These are phyloP conservation scores for Drosophila littoralis DNA, from an alignment of 1,140 invertebrate genomes.

Conservation along the genomic window DNA sequence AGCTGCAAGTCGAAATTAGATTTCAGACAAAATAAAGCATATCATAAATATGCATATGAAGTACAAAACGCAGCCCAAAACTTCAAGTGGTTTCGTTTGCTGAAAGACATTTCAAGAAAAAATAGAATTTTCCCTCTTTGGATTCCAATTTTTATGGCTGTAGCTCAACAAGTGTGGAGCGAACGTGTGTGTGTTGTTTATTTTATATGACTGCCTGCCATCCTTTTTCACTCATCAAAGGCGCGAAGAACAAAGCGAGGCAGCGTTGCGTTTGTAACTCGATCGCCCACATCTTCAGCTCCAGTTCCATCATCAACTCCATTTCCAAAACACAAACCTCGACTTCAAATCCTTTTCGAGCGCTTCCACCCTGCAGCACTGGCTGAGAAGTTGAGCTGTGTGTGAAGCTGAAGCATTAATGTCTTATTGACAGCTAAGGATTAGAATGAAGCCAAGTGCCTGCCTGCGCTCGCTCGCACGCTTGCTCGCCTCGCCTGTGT, in stretches of 20 bases:
- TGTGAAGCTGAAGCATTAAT: slow-evolving; percentile 65
- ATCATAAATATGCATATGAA: slow-evolving; percentile 53
- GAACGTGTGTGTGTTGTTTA: slow-evolving; percentile 6
- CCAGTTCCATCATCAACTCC: slow-evolving; percentile 18
- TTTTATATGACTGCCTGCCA: slow-evolving; percentile 26
- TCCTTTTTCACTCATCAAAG: slow-evolving; percentile 72
- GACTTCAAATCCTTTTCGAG: slow-evolving; percentile 34
- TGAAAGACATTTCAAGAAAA: slow-evolving; percentile 19
- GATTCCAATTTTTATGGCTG: slow-evolving; percentile 20
- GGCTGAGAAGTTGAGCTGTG: slow-evolving; percentile 38
- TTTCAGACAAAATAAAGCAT: slow-evolving; percentile 53
- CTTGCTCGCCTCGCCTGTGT: slow-evolving; percentile 31
- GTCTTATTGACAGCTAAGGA: slow-evolving; percentile 80
- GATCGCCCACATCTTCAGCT: slow-evolving; percentile 50
- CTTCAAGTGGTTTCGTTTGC: slow-evolving; percentile 48
- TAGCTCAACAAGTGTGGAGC: slow-evolving; percentile 55
- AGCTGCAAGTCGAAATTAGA: slow-evolving; percentile 59
- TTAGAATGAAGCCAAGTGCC: slow-evolving; percentile 73
- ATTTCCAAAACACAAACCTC: slow-evolving; percentile 17
- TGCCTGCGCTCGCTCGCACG: background rate
- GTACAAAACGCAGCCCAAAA: background rate
- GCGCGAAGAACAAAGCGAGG: slow-evolving; percentile 44
- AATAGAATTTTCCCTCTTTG: slow-evolving; percentile 3
- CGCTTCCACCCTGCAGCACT: slow-evolving; percentile 8
- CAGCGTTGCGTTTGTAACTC: slow-evolving; percentile 54